phyloP scores from a whole-genome alignment of 1,140 invertebrate genomes.

The Harpegnathos saltator region DNA sequence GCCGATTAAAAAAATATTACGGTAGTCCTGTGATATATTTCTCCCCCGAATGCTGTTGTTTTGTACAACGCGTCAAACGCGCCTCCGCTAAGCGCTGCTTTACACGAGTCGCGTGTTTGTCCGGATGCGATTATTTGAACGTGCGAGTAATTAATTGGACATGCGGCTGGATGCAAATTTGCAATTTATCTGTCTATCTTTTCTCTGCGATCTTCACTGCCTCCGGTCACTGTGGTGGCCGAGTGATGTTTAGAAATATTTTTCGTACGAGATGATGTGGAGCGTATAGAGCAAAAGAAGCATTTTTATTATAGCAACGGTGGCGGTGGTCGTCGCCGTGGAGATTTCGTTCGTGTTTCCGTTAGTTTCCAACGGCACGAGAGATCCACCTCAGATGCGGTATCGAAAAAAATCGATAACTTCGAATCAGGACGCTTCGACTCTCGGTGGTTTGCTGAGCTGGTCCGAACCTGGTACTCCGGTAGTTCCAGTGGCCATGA shows the following conservation, averaged over 20 bases:
- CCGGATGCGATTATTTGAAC: too few relatives aligned
- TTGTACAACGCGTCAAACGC: neutral
- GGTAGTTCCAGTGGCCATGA: slow-evolving; percentile 62
- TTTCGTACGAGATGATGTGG: too few relatives aligned
- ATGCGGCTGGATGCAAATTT: too few relatives aligned
- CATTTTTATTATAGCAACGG: too few relatives aligned
- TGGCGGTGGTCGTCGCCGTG: neutral
- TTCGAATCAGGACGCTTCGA: slow-evolving; percentile 34
- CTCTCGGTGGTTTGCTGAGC: slow-evolving; percentile 63
- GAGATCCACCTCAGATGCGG: slow-evolving; percentile 7
- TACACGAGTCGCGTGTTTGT: neutral
- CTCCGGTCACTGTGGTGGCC: too few relatives aligned
- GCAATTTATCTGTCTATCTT: too few relatives aligned
- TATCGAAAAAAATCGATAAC: slow-evolving; percentile 44
- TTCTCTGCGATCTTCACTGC: too few relatives aligned
- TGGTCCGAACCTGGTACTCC: slow-evolving; percentile 55
- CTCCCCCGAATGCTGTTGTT: neutral
- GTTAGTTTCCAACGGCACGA: slow-evolving; percentile 3
- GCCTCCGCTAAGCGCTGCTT: neutral
- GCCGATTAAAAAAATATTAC: slow-evolving; percentile 20
- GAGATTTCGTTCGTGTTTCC: neutral
- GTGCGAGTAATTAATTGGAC: too few relatives aligned
- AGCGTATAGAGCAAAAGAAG: neutral
- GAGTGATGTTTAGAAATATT: too few relatives aligned
- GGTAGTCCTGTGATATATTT: neutral